phyloP scores from a whole-genome alignment of 2,113 vertebrate genomes.

The Python bivittatus region DNA sequence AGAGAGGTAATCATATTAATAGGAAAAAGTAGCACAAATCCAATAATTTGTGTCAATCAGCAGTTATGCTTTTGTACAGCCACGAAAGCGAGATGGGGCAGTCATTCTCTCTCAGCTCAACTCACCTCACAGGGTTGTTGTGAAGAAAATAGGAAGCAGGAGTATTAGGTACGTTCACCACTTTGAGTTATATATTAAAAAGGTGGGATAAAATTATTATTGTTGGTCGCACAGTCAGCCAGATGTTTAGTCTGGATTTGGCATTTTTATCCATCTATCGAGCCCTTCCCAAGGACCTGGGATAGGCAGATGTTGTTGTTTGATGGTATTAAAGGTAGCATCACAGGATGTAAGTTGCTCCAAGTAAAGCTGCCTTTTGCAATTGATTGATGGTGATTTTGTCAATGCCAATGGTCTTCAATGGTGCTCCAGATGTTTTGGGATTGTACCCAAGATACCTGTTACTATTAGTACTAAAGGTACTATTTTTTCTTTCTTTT shows the following conservation, averaged over 20 bases:
- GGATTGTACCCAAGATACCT: neutral
- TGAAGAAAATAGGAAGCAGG: neutral
- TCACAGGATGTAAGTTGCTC: too few species aligned
- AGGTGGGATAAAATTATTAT: neutral
- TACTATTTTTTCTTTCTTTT: neutral
- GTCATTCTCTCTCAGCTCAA: neutral
- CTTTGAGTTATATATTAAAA: neutral
- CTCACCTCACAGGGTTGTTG: neutral
- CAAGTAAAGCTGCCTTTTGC: too few species aligned
- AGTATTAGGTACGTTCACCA: neutral
- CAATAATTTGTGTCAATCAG: neutral
- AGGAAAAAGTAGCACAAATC: neutral
- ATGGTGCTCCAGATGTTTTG: neutral
- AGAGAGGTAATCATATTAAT: neutral
- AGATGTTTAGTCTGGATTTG: neutral
- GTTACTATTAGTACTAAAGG: too few species aligned
- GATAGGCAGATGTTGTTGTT: too few species aligned
- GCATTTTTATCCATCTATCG: too few species aligned
- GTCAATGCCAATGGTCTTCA: neutral
- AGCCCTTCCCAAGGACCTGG: too few species aligned
- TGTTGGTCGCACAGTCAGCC: neutral
- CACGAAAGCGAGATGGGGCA: neutral
- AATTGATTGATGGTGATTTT: neutral
- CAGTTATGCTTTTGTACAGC: neutral
- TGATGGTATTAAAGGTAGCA: too few species aligned